Percentiles rank a stretch among this genome's conserved stretches.
Conservation (phyloP, 2,113 vertebrate genomes). For the Corythoichthys haematopterus region DNA sequence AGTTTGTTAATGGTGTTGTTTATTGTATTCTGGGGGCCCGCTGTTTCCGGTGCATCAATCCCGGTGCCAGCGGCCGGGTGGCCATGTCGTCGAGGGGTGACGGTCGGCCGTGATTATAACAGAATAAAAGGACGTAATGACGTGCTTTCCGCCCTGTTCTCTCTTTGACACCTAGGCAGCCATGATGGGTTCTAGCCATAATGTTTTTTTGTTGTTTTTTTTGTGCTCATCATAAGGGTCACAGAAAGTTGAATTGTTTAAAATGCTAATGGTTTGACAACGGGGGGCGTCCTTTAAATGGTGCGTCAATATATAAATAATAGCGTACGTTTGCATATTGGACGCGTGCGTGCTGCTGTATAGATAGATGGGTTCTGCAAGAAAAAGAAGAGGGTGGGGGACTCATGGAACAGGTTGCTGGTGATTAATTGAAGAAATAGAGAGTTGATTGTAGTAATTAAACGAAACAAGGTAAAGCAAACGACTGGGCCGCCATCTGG, state of each 20-base stretch:
- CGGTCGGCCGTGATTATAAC: slow-evolving; percentile 69
- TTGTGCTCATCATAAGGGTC: slow-evolving; percentile 71
- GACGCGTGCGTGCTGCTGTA: background rate
- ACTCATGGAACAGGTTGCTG: slow-evolving; percentile 97
- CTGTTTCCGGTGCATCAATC: slow-evolving; percentile 68
- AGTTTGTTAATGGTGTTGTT: slow-evolving; percentile 70
- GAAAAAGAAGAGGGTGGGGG: slow-evolving; percentile 28
- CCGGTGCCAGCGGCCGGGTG: slow-evolving; percentile 55
- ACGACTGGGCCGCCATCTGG: slow-evolving; percentile 97
- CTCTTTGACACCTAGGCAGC: slow-evolving; percentile 50
- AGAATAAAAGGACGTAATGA: slow-evolving; percentile 71
- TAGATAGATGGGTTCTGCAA: background rate
- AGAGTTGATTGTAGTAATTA: slow-evolving; percentile 99
- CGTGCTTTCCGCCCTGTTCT: slow-evolving; percentile 69
- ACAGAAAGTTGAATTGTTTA: slow-evolving; percentile 88
- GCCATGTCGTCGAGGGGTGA: slow-evolving; percentile 61
- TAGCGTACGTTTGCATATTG: slow-evolving; percentile 48
- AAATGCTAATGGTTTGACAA: slow-evolving; percentile 85
- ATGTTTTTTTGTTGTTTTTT: slow-evolving; percentile 38
- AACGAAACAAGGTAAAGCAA: slow-evolving; percentile 99
- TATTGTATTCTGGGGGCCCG: slow-evolving; percentile 64
- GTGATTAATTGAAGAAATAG: slow-evolving; percentile 99
- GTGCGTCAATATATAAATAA: background rate
- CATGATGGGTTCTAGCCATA: slow-evolving; percentile 17
- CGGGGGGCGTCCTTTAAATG: slow-evolving; percentile 1